Conservation (phyloP, 2,113 vertebrate genomes). For the Tyto alba region DNA sequence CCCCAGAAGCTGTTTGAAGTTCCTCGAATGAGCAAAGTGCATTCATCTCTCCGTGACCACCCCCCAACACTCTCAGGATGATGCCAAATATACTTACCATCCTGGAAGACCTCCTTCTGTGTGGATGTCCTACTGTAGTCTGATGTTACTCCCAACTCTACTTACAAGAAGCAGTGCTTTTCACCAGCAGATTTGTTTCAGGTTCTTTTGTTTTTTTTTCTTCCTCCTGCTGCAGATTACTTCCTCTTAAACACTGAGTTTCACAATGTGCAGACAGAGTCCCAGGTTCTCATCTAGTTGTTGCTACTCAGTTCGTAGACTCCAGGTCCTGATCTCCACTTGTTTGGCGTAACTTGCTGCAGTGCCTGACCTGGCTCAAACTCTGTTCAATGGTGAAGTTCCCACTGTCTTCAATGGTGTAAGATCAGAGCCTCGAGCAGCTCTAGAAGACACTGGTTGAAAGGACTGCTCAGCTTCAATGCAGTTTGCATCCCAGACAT, state of each 20-base stretch:
- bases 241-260: constrained; percentile 10
- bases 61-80: neutral
- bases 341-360: neutral
- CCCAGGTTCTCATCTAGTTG: neutral
- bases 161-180: neutral
- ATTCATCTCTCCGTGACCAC: neutral
- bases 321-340: neutral
- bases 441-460: neutral
- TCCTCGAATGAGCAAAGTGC: neutral
- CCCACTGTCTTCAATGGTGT: neutral
- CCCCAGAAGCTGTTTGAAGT: neutral
- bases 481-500: neutral
- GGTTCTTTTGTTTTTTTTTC: neutral
- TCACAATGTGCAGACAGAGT: neutral
- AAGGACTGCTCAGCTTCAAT: neutral
- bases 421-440: neutral
- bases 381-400: neutral
- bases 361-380: neutral
- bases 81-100: constrained; percentile 14
- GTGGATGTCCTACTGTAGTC: neutral
- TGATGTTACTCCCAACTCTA: neutral
- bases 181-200: neutral
- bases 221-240: neutral
- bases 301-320: neutral
- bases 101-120: neutral